phyloP scores from a whole-genome alignment of 1,140 invertebrate genomes.

The Ridgeia piscesae region DNA sequence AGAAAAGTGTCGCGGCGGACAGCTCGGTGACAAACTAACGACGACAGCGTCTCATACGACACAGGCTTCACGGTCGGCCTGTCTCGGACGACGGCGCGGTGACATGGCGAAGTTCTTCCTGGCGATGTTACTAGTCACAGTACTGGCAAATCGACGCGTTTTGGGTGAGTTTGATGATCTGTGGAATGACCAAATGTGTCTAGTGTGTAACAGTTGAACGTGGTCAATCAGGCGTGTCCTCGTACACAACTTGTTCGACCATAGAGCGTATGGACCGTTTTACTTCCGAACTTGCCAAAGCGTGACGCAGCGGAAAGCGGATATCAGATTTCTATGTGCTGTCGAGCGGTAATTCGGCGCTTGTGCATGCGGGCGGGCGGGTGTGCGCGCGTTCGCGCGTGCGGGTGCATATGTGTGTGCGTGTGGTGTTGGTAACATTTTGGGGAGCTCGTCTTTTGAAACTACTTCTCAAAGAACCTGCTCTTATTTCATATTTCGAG shows the following conservation, averaged over 20 bases:
- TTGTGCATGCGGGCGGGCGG: too few relatives aligned
- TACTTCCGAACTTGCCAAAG: neutral
- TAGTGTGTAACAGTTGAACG: neutral
- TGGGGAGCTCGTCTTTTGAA: too few relatives aligned
- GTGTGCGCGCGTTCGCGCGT: too few relatives aligned
- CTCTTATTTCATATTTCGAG: too few relatives aligned
- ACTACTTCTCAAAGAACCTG: too few relatives aligned
- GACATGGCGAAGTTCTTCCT: neutral
- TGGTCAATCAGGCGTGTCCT: neutral
- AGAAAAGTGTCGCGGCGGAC: neutral
- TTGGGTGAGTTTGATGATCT: neutral
- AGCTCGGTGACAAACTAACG: neutral
- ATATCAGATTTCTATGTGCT: too few relatives aligned
- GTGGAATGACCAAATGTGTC: neutral
- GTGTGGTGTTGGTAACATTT: too few relatives aligned
- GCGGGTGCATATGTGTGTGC: too few relatives aligned
- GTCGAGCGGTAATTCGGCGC: too few relatives aligned
- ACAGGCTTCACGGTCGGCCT: neutral
- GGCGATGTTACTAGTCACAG: neutral
- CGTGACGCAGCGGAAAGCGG: neutral
- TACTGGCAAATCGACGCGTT: neutral
- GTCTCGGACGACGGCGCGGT: neutral
- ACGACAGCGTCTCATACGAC: neutral
- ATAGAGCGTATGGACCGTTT: neutral
- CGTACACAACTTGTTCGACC: neutral